These are phyloP conservation scores for Phalera bucephala DNA, from an alignment of 2,888 invertebrate species.

Conservation along the genomic window DNA sequence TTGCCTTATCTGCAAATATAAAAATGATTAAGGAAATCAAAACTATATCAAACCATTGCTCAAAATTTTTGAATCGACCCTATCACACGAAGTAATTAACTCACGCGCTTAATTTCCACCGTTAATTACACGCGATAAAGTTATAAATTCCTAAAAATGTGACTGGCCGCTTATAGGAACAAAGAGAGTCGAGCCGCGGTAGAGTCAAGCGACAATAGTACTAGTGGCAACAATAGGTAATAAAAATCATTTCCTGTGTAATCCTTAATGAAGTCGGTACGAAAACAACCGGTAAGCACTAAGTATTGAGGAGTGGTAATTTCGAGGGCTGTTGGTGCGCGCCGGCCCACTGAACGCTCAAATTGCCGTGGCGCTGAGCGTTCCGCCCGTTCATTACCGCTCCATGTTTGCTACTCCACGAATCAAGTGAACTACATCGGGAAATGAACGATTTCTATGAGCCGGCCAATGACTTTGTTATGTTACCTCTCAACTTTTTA, in stretches of 20 bases:
- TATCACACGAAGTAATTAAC: neutral
- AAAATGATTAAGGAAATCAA: too few relatives aligned
- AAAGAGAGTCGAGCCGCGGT: conserved; percentile 20
- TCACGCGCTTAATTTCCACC: neutral
- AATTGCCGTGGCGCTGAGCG: conserved; percentile 67
- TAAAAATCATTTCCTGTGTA: conserved; percentile 35
- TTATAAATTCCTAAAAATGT: neutral
- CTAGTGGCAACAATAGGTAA: conserved; percentile 32
- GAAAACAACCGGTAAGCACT: conserved; percentile 35
- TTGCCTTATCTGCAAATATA: too few relatives aligned
- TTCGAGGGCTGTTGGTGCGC: conserved; percentile 67
- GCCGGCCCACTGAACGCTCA: conserved; percentile 71
- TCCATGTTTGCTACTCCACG: conserved; percentile 62
- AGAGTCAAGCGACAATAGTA: conserved; percentile 21
- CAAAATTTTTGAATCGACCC: neutral
- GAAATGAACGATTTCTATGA: conserved; percentile 57
- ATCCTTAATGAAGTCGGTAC: conserved; percentile 40
- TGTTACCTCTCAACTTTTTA: neutral
- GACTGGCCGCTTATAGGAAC: conserved; percentile 13
- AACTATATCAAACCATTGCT: too few relatives aligned
- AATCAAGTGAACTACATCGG: conserved; percentile 53
- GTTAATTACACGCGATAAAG: neutral
- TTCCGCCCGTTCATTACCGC: conserved; percentile 61
- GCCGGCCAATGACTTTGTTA: conserved; percentile 2
- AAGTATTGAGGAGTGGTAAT: conserved; percentile 54